Base-by-base conservation (phyloP, 2,888 invertebrate species). In the Eupithecia pulchellata region DNA sequence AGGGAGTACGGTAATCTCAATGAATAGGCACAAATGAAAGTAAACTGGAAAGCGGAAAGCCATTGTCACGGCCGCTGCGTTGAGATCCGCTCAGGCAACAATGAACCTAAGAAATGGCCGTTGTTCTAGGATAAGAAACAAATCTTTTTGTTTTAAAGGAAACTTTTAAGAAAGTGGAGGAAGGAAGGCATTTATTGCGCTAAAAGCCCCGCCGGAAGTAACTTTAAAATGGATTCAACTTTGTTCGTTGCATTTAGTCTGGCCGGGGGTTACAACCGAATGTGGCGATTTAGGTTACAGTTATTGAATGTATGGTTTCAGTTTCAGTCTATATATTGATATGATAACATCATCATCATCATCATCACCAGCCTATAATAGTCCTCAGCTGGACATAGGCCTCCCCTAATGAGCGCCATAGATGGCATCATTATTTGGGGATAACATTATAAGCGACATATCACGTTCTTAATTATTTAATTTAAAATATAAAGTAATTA, bases 191-290 rank as follows among this genome's bases (percentile, higher is more conserved):
- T 92, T 92, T 93, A 93, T 93, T 92, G 93, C 91, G 87, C 93
- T 93, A 93, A 93, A 92, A 93, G 93, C 93, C 84, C 88, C 86
- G 85, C 83, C 87, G 89, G 91, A 91, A 89, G 90, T 91, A 91
- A 92, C 91, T 93, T 93, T 92, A 93, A 92, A 93, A 91, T 92
- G 91, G 93, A 93, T 93, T 93, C 92, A 92, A 93, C 91, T 93
- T 93, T 91, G 90, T 89, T 88, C 87, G 91, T 88, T 92, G 92
- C 91, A 91, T 92, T 92, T 89, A 89, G 83, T 79, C 81, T 80
- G 84, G 80, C 77, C 68, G 71, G 27, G 27, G 78, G 72, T 88
- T 72, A 92, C 89, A n/a, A 92, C 89, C 81, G 87, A 74, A 42
- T 52, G 32, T 64, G 47, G 34, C 52, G 47, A 52, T 63, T 66